Base-by-base conservation (phyloP, 2,888 invertebrate species). In the Griposia aprilina region DNA sequence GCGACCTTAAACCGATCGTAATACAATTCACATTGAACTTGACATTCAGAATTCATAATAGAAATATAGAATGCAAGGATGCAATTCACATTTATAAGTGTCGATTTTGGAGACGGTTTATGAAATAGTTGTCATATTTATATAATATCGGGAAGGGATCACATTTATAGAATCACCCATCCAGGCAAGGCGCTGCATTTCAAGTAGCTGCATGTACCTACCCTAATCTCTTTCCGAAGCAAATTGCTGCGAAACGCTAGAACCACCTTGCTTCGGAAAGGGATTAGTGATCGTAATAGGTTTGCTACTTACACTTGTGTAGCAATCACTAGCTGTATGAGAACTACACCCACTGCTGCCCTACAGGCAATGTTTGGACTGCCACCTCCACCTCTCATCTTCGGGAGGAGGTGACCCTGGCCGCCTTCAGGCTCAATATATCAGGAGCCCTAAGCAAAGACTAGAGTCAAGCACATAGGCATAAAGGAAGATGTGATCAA, bases 1-100 rank as follows among this genome's bases (percentile, higher is more conserved):
- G 52, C 8, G 13, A 57, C 66, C 70, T 71, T 74, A 36, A 66
- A 41, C 30, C n/a, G 20, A 68, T 63, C 55, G 20, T 50, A 63
- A 57, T 26, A 67, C n/a, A 36, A 63, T 10, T 10, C 15, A 13
- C 23, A 52, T 59, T 77, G 50, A 81, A 72, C 85, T 87, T 83
- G 85, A 77, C 78, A 87, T 83, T 87, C 66, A 77, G n/a, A 50
- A 26, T 17, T 62, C 41, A 41, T 36, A 36, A 36, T 36, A 36
- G 30, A 26, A 26, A 65, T 66, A 52, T 79, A 50, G 17, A 80
- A 30, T 52, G 45, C 17, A 78, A n/a, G 36, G 4, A 5, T 63
- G 62, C 36, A 36, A 55, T 0, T 15, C 8, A 20, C 4, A 26
- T n/a, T n/a, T n/a, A n/a, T 36, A 5, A 8, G 20, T 26, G 2